A percentile compares a stretch with the other conserved stretches of the same genome.
These are phyloP conservation scores for Monoplex corrugatus DNA, from an alignment of 2,888 invertebrate genomes.

Conservation along the genomic window DNA sequence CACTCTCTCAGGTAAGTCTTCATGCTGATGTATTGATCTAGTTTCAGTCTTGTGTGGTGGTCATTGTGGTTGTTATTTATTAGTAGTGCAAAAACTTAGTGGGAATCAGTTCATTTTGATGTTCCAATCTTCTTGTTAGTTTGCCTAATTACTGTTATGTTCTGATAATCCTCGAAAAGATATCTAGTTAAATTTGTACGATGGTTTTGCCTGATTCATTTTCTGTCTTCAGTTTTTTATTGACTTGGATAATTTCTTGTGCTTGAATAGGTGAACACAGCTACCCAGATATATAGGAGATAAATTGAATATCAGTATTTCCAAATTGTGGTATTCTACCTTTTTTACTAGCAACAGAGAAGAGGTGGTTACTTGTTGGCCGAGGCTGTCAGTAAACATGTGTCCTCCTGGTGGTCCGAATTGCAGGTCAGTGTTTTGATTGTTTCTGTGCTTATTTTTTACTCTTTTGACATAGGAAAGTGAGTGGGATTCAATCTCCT, in stretches of 20 bases:
- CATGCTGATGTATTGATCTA: background rate
- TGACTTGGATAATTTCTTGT: no score
- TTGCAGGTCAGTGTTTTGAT: background rate
- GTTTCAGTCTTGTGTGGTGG: background rate
- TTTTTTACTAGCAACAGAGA: background rate
- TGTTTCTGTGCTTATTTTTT: background rate
- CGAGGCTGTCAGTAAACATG: background rate
- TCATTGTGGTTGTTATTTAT: background rate
- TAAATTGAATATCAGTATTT: background rate
- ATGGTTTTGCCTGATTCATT: background rate
- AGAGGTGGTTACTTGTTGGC: conserved; percentile 26
- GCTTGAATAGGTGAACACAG: no score
- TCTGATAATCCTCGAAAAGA: background rate
- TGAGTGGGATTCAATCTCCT: background rate
- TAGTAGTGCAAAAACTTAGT: background rate
- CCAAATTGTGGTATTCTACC: background rate
- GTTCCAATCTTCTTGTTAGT: background rate
- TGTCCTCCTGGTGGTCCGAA: conserved; percentile 36
- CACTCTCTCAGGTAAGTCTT: background rate
- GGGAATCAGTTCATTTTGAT: no score
- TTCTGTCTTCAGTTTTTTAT: background rate
- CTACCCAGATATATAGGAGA: background rate
- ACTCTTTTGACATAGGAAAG: background rate
- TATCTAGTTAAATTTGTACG: background rate
- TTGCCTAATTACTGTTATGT: background rate